These are phyloP conservation scores for Atta colombica DNA, from an alignment of 1,140 invertebrate species.

Conservation along the genomic window DNA sequence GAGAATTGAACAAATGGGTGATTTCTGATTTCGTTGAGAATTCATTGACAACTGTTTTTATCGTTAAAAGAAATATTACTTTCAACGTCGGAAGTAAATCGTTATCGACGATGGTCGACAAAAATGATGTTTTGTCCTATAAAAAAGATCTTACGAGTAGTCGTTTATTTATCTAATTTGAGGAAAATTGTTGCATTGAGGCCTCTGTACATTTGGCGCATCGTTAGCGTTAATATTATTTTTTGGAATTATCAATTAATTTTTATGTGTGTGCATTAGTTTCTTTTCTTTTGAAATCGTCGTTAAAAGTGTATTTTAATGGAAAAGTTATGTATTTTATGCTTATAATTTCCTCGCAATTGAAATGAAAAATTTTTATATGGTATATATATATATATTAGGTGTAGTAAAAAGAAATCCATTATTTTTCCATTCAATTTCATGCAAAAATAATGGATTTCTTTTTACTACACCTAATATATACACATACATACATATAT, in stretches of 20 bases:
- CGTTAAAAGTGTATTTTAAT: conserved; percentile 21
- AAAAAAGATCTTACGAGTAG: conserved; percentile 55
- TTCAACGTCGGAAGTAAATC: conserved; percentile 52
- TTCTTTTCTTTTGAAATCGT: background rate
- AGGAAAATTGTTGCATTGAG: conserved; percentile 59
- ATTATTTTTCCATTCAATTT: too few species aligned
- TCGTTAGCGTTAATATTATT: conserved; percentile 42
- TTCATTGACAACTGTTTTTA: conserved; percentile 50
- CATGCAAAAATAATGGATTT: too few species aligned
- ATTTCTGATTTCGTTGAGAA: conserved; percentile 51
- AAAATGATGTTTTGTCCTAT: conserved; percentile 21
- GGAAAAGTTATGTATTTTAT: background rate
- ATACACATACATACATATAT: background rate
- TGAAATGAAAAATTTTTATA: conserved; percentile 13
- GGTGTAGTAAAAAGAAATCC: too few species aligned
- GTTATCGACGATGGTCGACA: background rate
- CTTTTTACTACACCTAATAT: too few species aligned
- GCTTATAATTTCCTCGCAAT: conserved; percentile 22
- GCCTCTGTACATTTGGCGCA: conserved; percentile 67
- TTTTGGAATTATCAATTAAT: background rate
- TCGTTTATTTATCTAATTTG: conserved; percentile 52
- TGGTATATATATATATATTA: background rate
- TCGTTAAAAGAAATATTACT: conserved; percentile 56
- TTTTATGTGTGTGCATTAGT: background rate
- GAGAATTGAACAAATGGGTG: conserved; percentile 4